These are phyloP conservation scores for Nibea albiflora DNA, from an alignment of 2,113 vertebrate genomes.

Conservation along the genomic window DNA sequence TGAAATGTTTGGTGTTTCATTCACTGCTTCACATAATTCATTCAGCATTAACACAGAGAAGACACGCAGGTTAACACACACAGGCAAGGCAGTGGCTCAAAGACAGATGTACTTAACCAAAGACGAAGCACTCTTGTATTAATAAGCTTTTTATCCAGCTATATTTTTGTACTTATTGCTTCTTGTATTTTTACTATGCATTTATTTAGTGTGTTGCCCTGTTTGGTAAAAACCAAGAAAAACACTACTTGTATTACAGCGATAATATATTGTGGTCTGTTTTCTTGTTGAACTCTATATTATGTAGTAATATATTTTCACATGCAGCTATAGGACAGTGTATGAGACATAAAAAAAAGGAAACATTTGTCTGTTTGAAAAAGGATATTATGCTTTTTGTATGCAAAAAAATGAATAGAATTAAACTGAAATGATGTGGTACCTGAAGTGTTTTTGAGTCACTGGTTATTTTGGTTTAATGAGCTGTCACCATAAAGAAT, in stretches of 20 bases:
- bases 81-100: conserved; percentile 15
- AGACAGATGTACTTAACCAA: conserved; percentile 78
- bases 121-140: conserved; percentile 81
- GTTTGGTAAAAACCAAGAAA: conserved; percentile 59
- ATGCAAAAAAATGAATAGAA: conserved; percentile 79
- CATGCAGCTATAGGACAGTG: conserved; percentile 81
- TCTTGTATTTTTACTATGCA: conserved; percentile 74
- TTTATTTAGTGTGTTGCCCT: conserved; percentile 65
- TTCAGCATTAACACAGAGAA: conserved; percentile 4
- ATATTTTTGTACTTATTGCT: conserved; percentile 81
- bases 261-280: conserved; percentile 85
- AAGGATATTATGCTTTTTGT: conserved; percentile 79
- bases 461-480: neutral
- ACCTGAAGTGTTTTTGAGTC: conserved; percentile 47
- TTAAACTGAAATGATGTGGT: conserved; percentile 79
- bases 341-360: conserved; percentile 75
- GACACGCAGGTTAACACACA: conserved; percentile 19
- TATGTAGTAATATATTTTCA: conserved; percentile 89
- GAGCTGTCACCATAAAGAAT: neutral
- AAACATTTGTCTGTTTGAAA: conserved; percentile 75
- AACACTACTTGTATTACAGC: conserved; percentile 77
- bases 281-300: conserved; percentile 78
- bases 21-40: neutral
- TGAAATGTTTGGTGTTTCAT: conserved; percentile 21
- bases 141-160: conserved; percentile 79